Conservation (phyloP, 2,113 vertebrate species). For the Xenus cinereus region DNA sequence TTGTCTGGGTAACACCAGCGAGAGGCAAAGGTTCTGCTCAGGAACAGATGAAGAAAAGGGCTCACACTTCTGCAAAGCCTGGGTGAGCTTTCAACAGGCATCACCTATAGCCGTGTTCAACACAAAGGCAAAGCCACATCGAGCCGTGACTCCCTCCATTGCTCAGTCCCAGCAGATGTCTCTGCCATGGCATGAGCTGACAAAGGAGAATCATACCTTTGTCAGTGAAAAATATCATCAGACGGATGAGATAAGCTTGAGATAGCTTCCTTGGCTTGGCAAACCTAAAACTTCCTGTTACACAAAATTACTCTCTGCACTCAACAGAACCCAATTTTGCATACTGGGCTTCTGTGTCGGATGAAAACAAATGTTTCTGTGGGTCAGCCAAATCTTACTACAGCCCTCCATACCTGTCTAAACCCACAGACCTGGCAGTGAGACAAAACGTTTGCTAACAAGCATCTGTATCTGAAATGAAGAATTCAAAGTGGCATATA, state of each 20-base stretch:
- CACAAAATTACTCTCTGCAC: neutral
- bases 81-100: neutral
- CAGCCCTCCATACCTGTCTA: neutral
- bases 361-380: neutral
- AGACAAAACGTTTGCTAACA: neutral
- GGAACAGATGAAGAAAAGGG: neutral
- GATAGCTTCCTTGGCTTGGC: constrained; percentile 4
- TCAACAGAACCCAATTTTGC: neutral
- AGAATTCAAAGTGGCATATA: neutral
- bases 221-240: neutral
- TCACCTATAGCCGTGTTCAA: neutral
- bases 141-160: neutral
- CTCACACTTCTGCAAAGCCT: neutral
- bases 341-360: neutral
- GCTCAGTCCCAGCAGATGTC: neutral
- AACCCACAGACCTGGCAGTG: constrained; percentile 14
- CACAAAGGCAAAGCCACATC: neutral
- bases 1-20: neutral
- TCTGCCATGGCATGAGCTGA: neutral
- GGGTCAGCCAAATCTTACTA: neutral
- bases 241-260: constrained; percentile 20
- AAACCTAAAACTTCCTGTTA: neutral
- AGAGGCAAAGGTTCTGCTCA: neutral
- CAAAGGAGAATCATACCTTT: neutral
- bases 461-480: neutral